phyloP scores from a whole-genome alignment of 2,888 invertebrate genomes.

The Nemotelus pantherinus region DNA sequence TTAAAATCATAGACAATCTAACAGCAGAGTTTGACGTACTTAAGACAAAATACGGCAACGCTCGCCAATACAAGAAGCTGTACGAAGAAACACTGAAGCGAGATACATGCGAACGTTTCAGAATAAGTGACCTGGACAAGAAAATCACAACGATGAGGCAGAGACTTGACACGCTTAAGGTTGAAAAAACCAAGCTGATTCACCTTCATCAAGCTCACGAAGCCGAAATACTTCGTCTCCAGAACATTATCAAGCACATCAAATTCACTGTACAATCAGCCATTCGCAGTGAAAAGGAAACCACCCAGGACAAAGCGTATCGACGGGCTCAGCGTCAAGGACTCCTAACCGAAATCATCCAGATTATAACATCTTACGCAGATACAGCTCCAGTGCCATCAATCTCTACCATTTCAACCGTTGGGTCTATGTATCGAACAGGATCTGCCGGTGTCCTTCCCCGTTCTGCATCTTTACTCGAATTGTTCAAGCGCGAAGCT shows the following conservation, averaged over 20 bases:
- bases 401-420: conserved; percentile 56
- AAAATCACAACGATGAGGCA: conserved; percentile 66
- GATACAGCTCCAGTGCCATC: conserved; percentile 60
- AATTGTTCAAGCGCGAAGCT: conserved; percentile 58
- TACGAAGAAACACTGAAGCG: conserved; percentile 63
- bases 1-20: conserved; percentile 72
- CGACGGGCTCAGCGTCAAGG: conserved; percentile 68
- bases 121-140: conserved; percentile 65
- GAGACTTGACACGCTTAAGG: conserved; percentile 57
- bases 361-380: conserved; percentile 58
- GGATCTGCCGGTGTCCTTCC: conserved; percentile 76
- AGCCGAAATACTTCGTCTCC: conserved; percentile 66
- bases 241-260: conserved; percentile 70
- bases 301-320: conserved; percentile 65
- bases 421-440: conserved; percentile 68
- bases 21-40: conserved; percentile 69
- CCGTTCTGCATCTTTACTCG: conserved; percentile 57
- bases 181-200: conserved; percentile 57
- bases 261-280: conserved; percentile 71
- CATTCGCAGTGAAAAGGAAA: conserved; percentile 60
- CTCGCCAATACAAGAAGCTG: conserved; percentile 63
- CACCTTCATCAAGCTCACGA: conserved; percentile 66
- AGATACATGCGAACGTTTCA: conserved; percentile 61
- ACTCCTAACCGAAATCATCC: conserved; percentile 67
- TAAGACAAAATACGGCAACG: conserved; percentile 65